Evolutionary conservation across 2,113 vertebrate species (phyloP), one percentile per base, ranked within the genome.

Genomic region (Progne subis): DNA sequence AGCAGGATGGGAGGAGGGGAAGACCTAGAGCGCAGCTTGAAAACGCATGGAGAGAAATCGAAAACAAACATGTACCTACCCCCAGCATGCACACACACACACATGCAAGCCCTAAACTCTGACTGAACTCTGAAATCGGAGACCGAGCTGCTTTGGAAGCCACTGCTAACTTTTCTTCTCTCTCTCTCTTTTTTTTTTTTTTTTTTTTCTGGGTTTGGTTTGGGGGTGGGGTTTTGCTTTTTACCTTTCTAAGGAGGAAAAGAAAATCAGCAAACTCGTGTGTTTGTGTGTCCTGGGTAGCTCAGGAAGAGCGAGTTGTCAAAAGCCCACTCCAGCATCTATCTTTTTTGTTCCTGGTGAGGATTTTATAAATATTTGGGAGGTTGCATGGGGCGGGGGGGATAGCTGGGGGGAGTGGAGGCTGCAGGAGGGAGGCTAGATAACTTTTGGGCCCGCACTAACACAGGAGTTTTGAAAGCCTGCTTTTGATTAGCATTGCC

Each of bases 401-500:
- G 31, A 44, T 29, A 53, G 39, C 24, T 74, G 43, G 44, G 69
- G 74, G 64, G 76, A 69, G 46, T 28, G 55, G 6, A 69, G 83
- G 64, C 55, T 91, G 49, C 14, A 76, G 92, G 87, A 77, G 83
- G 86, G 90, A 94, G 92, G 91, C 77, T 52, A 94, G 95, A 96
- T 96, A 96, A 93, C 95, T 96, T 95, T 64, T 80, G 65, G 96
- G 80, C 94, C 95, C 96, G 83, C 86, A 90, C 37, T 37, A 41
- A 92, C 68, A 60, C 52, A 28, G 92, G 90, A 95, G 92, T 95
- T 97, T 96, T 90, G 86, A 76, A 97, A 96, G 97, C 77, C 98
- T 98, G 97, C 94, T 98, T 98, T 98, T 96, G 97, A 98, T 98
- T 98, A 98, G 94, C 37, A 84, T 96, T 25, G n/a, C 98, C 96